phyloP scores from a whole-genome alignment of 2,888 invertebrate genomes.

The Ametastegia equiseti region DNA sequence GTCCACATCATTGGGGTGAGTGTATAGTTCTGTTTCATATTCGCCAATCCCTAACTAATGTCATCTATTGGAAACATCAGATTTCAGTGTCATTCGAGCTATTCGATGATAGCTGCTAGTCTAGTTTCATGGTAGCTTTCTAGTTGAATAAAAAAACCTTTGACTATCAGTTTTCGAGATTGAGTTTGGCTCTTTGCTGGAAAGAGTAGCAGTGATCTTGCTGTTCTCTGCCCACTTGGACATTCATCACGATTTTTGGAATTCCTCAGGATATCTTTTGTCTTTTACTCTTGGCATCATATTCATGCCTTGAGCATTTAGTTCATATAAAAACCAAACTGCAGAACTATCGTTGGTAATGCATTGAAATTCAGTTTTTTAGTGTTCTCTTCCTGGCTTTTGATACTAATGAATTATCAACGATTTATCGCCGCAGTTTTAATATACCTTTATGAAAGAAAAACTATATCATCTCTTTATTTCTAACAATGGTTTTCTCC shows the following conservation, averaged over 20 bases:
- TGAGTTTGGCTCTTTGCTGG: too few species aligned
- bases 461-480: background rate
- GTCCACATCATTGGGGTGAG: constrained; percentile 93
- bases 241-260: background rate
- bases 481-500: background rate
- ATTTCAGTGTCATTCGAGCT: background rate
- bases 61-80: too few species aligned
- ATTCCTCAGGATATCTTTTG: too few species aligned
- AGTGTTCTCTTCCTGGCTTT: too few species aligned
- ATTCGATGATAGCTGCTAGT: background rate
- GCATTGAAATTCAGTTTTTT: too few species aligned
- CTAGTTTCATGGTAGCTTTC: background rate
- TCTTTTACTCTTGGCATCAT: too few species aligned
- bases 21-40: constrained; percentile 51
- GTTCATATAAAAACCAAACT: too few species aligned
- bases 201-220: background rate
- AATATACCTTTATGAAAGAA: background rate
- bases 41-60: background rate
- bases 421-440: too few species aligned
- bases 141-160: background rate
- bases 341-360: too few species aligned
- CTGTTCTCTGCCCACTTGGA: background rate
- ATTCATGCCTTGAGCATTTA: too few species aligned
- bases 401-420: too few species aligned
- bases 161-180: too few species aligned